Evolutionary conservation across 2,797 vertebrate species (phyloP).

Genomic region (Chelon auratus): DNA sequence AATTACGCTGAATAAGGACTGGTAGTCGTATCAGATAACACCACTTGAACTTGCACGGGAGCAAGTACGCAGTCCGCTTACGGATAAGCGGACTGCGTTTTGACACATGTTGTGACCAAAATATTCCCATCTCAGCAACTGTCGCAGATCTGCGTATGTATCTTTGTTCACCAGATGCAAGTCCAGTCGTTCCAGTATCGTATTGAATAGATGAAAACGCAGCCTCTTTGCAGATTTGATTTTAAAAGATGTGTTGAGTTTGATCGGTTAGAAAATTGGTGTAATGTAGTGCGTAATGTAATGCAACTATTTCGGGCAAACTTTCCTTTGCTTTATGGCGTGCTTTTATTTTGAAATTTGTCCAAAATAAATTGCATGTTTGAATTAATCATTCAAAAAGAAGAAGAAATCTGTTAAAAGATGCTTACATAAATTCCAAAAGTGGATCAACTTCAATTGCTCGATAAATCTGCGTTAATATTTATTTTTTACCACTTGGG

Average conservation of each 20-base stretch:
- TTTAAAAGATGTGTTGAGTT: background rate
- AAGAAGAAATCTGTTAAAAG: background rate
- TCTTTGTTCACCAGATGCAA: background rate
- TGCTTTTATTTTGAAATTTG: background rate
- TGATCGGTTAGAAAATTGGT: background rate
- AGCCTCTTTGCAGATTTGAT: background rate
- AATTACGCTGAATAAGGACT: background rate
- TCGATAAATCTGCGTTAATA: background rate
- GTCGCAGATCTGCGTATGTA: background rate
- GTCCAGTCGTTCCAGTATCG: no score
- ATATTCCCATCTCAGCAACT: background rate
- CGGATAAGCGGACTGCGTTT: background rate
- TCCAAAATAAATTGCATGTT: background rate
- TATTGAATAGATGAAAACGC: no score
- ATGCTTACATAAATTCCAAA: background rate
- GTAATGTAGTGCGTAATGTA: background rate
- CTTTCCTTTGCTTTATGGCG: no score
- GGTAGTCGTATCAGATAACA: background rate
- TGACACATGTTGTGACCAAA: background rate
- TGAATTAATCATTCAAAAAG: no score
- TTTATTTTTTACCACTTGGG: slow-evolving; percentile 2
- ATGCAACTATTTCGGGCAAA: background rate
- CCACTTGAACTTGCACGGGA: background rate
- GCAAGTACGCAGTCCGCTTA: no score
- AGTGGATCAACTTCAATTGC: background rate